Conservation (phyloP, 2,888 invertebrate genomes). For the Lepeophtheirus nordmannii region DNA sequence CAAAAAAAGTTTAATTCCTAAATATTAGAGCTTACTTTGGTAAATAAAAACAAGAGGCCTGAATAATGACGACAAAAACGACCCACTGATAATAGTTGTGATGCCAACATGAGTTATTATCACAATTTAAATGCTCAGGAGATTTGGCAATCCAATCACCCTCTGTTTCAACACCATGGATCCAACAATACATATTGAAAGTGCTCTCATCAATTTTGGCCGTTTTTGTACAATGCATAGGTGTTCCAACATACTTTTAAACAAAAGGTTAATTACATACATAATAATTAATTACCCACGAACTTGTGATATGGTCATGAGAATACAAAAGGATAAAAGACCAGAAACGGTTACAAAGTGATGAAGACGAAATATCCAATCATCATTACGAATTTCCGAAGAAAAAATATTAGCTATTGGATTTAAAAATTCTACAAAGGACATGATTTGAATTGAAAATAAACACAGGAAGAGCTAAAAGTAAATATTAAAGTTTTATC, state of each 20-base stretch:
- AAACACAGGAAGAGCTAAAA: no score
- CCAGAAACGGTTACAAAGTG: slow-evolving; percentile 5
- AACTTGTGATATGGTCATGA: slow-evolving; percentile 13
- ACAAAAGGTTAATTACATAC: background rate
- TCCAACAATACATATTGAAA: slow-evolving; percentile 9
- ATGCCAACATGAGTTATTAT: slow-evolving; percentile 14
- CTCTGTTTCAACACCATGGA: background rate
- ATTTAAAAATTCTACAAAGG: background rate
- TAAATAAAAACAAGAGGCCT: slow-evolving; percentile 18
- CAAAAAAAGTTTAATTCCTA: background rate
- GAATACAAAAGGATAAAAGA: background rate
- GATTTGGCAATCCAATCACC: background rate
- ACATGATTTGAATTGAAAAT: background rate
- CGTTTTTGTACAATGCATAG: slow-evolving; percentile 9
- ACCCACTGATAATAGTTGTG: slow-evolving; percentile 23
- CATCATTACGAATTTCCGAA: slow-evolving; percentile 6
- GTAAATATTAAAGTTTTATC: no score
- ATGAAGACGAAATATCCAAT: slow-evolving; percentile 3
- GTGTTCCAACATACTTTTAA: slow-evolving; percentile 15
- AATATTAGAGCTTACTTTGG: slow-evolving; percentile 1
- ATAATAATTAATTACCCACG: background rate
- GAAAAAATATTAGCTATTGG: background rate
- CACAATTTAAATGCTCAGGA: background rate
- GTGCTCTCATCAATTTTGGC: background rate
- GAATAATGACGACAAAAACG: slow-evolving; percentile 3